phyloP scores from a whole-genome alignment of 2,888 invertebrate species.

The Cataglyphis albicans region DNA sequence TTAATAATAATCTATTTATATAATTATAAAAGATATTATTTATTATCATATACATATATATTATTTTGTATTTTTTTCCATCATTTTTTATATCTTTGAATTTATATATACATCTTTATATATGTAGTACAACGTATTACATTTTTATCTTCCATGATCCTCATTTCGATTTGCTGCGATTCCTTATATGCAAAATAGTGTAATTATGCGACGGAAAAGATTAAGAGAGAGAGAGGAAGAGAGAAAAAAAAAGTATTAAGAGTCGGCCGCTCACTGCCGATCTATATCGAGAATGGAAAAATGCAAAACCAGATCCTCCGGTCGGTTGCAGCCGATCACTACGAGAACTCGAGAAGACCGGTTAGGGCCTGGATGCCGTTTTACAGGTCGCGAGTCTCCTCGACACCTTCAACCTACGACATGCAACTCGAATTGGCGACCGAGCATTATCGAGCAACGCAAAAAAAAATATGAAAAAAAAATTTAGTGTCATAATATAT shows the following conservation, averaged over 20 bases:
- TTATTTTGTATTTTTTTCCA: not conserved
- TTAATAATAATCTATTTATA: too few species aligned
- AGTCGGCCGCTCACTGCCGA: constrained; percentile 62
- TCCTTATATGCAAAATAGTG: not conserved
- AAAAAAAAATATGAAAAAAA: not conserved
- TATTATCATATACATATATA: not conserved
- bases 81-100: not conserved
- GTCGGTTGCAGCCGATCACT: constrained; percentile 61
- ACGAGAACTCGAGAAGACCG: constrained; percentile 78
- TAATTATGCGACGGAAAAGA: constrained; percentile 12
- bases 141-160: not conserved
- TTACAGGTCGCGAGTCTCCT: constrained; percentile 65
- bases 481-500: not conserved
- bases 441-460: constrained; percentile 39
- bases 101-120: not conserved
- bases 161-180: constrained; percentile 13
- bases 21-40: not conserved
- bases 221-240: not conserved
- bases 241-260: not conserved
- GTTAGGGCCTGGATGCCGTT: constrained; percentile 72
- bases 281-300: constrained; percentile 81
- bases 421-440: constrained; percentile 55
- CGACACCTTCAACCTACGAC: constrained; percentile 69
- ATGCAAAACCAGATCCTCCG: constrained; percentile 81
- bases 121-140: too few species aligned